Conservation (phyloP, 2,113 vertebrate genomes). For the Hyperopisus bebe region DNA sequence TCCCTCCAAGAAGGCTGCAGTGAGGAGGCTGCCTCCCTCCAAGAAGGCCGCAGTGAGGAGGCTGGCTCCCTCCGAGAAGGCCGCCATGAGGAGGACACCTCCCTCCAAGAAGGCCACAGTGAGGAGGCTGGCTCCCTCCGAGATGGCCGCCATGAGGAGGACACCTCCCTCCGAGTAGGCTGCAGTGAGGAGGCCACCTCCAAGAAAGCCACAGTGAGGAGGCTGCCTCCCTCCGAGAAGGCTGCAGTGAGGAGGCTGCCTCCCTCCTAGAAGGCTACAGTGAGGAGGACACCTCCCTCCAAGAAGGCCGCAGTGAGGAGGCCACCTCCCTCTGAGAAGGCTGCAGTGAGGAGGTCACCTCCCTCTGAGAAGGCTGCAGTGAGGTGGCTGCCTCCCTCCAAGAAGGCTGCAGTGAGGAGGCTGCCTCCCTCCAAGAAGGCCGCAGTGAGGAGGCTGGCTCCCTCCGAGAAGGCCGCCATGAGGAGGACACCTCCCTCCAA, state of each 20-base stretch:
- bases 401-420: too few relatives aligned
- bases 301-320: not conserved
- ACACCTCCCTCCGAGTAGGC: not conserved
- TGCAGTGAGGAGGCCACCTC: slow-evolving; percentile 13
- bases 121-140: too few relatives aligned
- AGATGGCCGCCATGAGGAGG: too few relatives aligned
- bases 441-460: not conserved
- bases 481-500: not conserved
- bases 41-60: not conserved
- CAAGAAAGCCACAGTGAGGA: not conserved
- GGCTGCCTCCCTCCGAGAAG: not conserved
- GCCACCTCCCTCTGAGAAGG: not conserved
- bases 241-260: too few relatives aligned
- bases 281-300: not conserved
- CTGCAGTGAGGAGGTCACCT: not conserved
- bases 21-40: too few relatives aligned
- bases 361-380: not conserved
- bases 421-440: too few relatives aligned
- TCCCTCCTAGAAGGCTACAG: too few relatives aligned
- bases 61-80: not conserved
- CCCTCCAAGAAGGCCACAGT: too few relatives aligned
- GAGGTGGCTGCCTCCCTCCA: too few relatives aligned
- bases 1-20: too few relatives aligned
- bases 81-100: not conserved
- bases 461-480: not conserved